A percentile compares a stretch with the other conserved stretches of the same genome.
phyloP scores from a whole-genome alignment of 2,797 vertebrate genomes.

The Gobio occitaniae region DNA sequence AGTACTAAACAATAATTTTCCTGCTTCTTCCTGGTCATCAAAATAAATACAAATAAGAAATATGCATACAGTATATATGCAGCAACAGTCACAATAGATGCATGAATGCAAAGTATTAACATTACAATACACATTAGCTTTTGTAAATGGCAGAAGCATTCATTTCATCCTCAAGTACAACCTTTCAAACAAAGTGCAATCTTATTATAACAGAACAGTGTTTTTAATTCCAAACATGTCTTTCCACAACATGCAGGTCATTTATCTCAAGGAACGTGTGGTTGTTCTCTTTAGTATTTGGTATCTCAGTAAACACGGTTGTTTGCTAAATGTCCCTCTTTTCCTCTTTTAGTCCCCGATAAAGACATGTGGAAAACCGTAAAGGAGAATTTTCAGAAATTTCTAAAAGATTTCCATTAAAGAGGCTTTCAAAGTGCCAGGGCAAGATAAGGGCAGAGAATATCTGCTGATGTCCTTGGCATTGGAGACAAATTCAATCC shows the following conservation, averaged over 20 bases:
- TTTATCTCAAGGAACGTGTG: neutral
- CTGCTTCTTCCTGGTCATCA: neutral
- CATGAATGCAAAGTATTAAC: neutral
- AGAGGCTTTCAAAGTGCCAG: conserved; percentile 55
- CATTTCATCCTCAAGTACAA: neutral
- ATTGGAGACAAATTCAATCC: conserved; percentile 46
- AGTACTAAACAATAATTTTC: neutral
- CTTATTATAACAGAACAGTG: neutral
- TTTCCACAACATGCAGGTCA: neutral
- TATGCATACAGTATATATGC: neutral
- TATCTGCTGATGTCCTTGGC: conserved; percentile 64
- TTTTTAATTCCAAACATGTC: neutral
- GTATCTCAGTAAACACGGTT: neutral
- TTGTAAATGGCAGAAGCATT: neutral
- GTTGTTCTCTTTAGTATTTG: neutral
- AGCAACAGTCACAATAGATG: neutral
- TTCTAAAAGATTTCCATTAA: conserved; percentile 58
- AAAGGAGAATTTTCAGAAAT: conserved; percentile 40
- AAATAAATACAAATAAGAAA: neutral
- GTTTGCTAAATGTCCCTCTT: neutral
- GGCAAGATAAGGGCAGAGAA: conserved; percentile 55
- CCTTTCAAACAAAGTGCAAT: neutral
- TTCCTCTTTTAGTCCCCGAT: conserved; percentile 10
- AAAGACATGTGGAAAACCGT: conserved; percentile 49
- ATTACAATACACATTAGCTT: neutral